Base-by-base conservation (phyloP, 1,140 invertebrate species). In the Macrostomum lignano region DNA sequence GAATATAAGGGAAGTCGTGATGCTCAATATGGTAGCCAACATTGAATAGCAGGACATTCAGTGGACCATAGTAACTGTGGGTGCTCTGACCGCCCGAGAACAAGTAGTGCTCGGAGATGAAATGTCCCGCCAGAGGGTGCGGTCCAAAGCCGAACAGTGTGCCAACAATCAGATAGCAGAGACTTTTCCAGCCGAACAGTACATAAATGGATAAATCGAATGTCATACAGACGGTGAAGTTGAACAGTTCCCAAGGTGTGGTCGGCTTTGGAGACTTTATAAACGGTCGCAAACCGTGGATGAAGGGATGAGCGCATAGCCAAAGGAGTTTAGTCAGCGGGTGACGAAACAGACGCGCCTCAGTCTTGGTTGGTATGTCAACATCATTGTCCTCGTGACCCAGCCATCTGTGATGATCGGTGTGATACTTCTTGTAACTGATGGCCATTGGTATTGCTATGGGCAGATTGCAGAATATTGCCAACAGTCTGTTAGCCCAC, bases 51-150 rank as follows among this genome's bases (percentile, higher is more conserved):
- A 96, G 74, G 52, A 68, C 74, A 60, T 98, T 98, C n/a, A 96
- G 62, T 7, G 73, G 71, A 0, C 91, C 91, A 56, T 96, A 96
- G 53, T 96, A 96, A 20, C 84, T 93, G 46, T 96, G 96, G 0
- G 88, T 98, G 58, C 96, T 88, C 50, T 71, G 84, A 3, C 81
- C 84, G 54, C 86, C 82, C 38, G 70, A 9, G 50, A 88, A 96
- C 71, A 93, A 82, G 54, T 96, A 96, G 61, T 98, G 88, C 47
- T 98, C 88, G 0, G 84, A 86, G 45, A 98, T 75, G 47, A 96
- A 98, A 55, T 98, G 88, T 0, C 79, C 88, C 21, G 88, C 82
- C 5, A 93, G 75, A 4, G 88, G 88, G 66, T 98, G 88, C 3
- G 86, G 38, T 0, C 88, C 88, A 72, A 94, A 79, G 1, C 78